Evolutionary conservation across 2,113 vertebrate species (phyloP).

Genomic region (Ophthalmolycus amberensis): DNA sequence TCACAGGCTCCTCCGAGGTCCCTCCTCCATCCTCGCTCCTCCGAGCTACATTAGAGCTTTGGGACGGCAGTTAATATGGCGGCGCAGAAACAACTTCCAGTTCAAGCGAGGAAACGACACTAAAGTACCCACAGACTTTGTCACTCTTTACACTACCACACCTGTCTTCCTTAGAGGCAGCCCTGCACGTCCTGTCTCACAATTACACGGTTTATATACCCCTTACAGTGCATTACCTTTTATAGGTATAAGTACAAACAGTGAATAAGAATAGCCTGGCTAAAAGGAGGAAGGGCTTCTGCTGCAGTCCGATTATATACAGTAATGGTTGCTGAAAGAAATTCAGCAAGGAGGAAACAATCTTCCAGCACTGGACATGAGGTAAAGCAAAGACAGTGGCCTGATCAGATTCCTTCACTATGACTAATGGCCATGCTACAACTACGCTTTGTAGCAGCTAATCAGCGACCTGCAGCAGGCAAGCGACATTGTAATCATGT

Average conservation of each 20-base stretch:
- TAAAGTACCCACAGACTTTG: too few species aligned
- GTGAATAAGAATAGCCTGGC: not conserved
- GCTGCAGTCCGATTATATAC: not conserved
- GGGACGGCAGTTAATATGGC: too few species aligned
- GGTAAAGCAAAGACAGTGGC: constrained; percentile 7
- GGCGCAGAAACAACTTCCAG: too few species aligned
- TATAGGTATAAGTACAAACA: not conserved
- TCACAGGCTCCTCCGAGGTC: too few species aligned
- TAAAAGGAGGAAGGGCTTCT: not conserved
- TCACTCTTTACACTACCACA: not conserved
- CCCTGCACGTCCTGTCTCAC: not conserved
- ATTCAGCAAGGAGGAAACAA: not conserved
- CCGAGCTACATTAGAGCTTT: too few species aligned
- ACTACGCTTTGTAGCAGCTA: not conserved
- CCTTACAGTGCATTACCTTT: not conserved
- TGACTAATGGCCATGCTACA: constrained; percentile 12
- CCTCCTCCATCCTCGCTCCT: too few species aligned
- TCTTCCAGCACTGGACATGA: constrained; percentile 3
- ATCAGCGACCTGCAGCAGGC: constrained; percentile 20
- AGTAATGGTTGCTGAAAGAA: not conserved
- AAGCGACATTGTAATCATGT: constrained; percentile 18
- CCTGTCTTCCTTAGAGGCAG: not conserved
- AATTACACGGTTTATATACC: not conserved
- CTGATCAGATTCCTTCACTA: constrained; percentile 10
- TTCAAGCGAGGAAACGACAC: too few species aligned